A percentile compares a stretch with the other conserved stretches of the same genome.
These are phyloP conservation scores for Dryadula phaetusa DNA, from an alignment of 2,888 invertebrate genomes.

Conservation along the genomic window DNA sequence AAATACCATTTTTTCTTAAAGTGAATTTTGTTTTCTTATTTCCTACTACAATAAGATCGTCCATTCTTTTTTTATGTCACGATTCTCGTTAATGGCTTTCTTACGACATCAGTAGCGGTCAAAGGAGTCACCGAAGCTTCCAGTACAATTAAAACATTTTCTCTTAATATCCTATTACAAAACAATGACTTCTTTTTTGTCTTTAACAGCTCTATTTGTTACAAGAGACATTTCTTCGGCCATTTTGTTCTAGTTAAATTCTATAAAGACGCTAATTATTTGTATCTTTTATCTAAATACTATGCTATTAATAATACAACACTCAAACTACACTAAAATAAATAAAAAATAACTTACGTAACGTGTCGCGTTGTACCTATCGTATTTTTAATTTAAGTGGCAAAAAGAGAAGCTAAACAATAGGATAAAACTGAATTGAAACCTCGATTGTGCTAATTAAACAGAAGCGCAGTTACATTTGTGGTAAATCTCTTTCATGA, in stretches of 20 bases:
- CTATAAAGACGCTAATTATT: not conserved
- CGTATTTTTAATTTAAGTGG: conserved; percentile 3
- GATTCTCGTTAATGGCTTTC: conserved; percentile 19
- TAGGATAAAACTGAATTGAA: conserved; percentile 32
- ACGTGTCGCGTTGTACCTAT: not conserved
- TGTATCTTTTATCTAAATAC: too few species aligned
- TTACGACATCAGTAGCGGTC: conserved; percentile 21
- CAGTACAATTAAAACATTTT: conserved; percentile 11
- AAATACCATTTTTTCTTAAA: not conserved
- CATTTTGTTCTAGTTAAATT: not conserved
- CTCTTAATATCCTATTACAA: conserved; percentile 14
- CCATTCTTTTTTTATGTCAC: conserved; percentile 15
- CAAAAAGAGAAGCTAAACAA: conserved; percentile 29
- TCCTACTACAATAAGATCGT: not conserved
- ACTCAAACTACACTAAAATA: not conserved
- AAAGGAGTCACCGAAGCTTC: conserved; percentile 6
- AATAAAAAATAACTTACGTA: not conserved
- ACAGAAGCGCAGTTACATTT: conserved; percentile 27
- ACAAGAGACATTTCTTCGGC: conserved; percentile 2
- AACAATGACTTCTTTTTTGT: conserved; percentile 5
- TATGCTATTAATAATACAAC: too few species aligned
- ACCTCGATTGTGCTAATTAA: conserved; percentile 22
- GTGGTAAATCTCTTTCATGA: conserved; percentile 18
- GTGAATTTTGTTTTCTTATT: conserved; percentile 4
- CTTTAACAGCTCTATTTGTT: not conserved